Conservation (phyloP, 2,888 invertebrate genomes). For the Rosalia funebris region DNA sequence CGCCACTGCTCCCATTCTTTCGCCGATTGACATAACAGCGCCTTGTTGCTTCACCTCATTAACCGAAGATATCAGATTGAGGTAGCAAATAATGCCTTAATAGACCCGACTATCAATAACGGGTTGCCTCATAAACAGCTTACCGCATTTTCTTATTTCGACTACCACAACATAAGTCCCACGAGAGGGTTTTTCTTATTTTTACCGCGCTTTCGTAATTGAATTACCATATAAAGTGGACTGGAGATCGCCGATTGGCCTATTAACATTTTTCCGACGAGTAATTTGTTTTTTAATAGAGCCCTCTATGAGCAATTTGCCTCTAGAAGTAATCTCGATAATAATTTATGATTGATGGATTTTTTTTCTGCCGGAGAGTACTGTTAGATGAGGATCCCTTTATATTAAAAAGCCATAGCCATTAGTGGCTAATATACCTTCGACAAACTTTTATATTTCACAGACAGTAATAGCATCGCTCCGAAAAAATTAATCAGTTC, state of each 20-base stretch:
- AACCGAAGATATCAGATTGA: slow-evolving; percentile 42
- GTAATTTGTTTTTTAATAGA: slow-evolving; percentile 19
- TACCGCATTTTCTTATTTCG: slow-evolving; percentile 21
- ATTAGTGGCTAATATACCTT: no score
- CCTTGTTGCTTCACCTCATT: slow-evolving; percentile 42
- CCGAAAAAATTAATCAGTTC: no score
- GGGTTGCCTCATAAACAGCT: slow-evolving; percentile 37
- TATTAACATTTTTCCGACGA: slow-evolving; percentile 14
- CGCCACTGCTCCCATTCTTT: slow-evolving; percentile 8
- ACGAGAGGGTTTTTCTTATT: slow-evolving; percentile 3
- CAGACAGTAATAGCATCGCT: no score
- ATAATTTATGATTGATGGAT: slow-evolving; percentile 20
- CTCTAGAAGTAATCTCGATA: slow-evolving; percentile 8
- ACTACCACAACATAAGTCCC: slow-evolving; percentile 12
- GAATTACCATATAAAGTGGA: slow-evolving; percentile 22
- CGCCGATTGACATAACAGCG: slow-evolving; percentile 32
- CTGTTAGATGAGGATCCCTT: not conserved
- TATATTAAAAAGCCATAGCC: no score
- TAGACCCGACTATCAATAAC: slow-evolving; percentile 30
- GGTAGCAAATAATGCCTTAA: slow-evolving; percentile 42
- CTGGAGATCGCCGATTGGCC: not conserved
- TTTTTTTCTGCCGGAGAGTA: not conserved
- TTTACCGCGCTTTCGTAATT: slow-evolving; percentile 7
- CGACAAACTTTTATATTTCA: no score
- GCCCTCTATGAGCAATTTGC: not conserved